Conservation (phyloP, 2,888 invertebrate species). For the Lomographa bimaculata region DNA sequence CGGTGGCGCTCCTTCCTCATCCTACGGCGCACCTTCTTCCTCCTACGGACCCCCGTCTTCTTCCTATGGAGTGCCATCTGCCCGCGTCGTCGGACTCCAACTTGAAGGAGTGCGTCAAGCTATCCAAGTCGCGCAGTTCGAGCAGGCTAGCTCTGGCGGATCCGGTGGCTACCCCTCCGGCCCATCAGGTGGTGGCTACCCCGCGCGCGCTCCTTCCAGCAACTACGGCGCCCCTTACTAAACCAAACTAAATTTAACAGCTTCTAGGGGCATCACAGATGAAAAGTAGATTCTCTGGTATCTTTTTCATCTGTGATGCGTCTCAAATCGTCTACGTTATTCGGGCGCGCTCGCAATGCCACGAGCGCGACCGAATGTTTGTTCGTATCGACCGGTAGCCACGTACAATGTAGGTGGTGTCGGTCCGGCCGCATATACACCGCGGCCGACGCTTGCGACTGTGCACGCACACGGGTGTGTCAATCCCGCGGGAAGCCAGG, state of each 20-base stretch:
- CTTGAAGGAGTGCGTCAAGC: conserved; percentile 94
- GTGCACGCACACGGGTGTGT: conserved; percentile 76
- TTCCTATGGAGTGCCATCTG: conserved; percentile 68
- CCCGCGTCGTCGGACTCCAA: conserved; percentile 91
- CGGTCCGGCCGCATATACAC: conserved; percentile 52
- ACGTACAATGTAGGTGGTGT: conserved; percentile 80
- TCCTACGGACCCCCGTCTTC: conserved; percentile 86
- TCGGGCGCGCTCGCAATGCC: conserved; percentile 58
- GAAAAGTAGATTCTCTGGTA: conserved; percentile 18
- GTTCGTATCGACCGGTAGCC: conserved; percentile 57
- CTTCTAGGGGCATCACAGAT: conserved; percentile 41
- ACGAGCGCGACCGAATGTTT: conserved; percentile 62
- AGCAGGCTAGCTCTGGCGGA: conserved; percentile 81
- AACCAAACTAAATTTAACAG: conserved; percentile 33
- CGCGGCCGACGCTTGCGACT: conserved; percentile 78
- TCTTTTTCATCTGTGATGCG: conserved; percentile 30
- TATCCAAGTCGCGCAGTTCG: conserved; percentile 94
- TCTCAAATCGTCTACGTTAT: conserved; percentile 43
- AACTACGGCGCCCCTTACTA: conserved; percentile 88
- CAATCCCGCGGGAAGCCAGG: conserved; percentile 68
- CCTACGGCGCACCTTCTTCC: conserved; percentile 85
- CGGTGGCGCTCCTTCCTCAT: conserved; percentile 87
- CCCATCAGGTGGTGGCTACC: conserved; percentile 79
- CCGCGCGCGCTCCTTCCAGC: conserved; percentile 84
- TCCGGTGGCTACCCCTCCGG: conserved; percentile 81